Conservation (phyloP, 2,113 vertebrate species). For the Platichthys stellatus region DNA sequence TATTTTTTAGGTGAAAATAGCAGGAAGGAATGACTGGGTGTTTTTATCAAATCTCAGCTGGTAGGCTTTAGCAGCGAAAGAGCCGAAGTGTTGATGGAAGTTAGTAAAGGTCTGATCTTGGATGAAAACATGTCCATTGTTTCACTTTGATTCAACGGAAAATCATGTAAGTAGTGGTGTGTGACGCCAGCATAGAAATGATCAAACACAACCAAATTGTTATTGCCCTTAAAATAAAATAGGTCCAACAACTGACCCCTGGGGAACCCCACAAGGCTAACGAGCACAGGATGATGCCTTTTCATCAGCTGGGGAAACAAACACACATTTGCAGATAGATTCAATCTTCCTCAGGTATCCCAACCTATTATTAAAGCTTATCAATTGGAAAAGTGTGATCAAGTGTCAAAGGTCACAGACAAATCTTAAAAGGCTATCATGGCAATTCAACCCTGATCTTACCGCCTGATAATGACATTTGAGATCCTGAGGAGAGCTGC, state of each 20-base stretch:
- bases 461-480: not conserved
- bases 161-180: not conserved
- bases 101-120: not conserved
- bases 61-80: too few species aligned
- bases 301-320: not conserved
- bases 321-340: too few species aligned
- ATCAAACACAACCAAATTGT: not conserved
- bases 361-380: not conserved
- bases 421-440: not conserved
- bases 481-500: not conserved
- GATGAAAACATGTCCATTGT: not conserved
- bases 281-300: not conserved
- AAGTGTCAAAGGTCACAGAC: not conserved
- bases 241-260: not conserved
- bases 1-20: not conserved
- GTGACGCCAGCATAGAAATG: not conserved
- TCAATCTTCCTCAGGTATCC: not conserved
- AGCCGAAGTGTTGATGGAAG: too few species aligned
- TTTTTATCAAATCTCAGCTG: not conserved
- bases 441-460: not conserved
- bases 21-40: not conserved
- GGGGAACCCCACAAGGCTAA: not conserved
- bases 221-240: not conserved
- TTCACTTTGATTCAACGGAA: not conserved
- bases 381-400: not conserved